A percentile compares a stretch with the other conserved stretches of the same genome.
These are phyloP conservation scores for Myoxocephalus aenaeus DNA, from an alignment of 2,797 vertebrate species.

Conservation along the genomic window DNA sequence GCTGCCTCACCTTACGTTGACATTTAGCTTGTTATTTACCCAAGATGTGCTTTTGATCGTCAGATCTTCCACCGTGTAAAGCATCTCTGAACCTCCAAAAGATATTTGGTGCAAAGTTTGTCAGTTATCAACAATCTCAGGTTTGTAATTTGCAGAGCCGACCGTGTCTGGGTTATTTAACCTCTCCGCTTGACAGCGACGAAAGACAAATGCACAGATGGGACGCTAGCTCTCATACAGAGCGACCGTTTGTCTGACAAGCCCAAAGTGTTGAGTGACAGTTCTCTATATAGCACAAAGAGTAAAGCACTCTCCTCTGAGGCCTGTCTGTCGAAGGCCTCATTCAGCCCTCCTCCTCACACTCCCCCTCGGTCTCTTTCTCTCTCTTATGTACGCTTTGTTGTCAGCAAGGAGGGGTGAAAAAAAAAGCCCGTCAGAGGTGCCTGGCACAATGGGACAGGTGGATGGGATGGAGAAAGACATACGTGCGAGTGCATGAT, in stretches of 20 bases:
- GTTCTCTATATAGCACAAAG: constrained; percentile 46
- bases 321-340: constrained; percentile 47
- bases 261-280: constrained; percentile 51
- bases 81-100: constrained; percentile 15
- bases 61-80: not conserved
- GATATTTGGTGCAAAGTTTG: constrained; percentile 32
- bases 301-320: constrained; percentile 44
- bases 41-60: constrained; percentile 17
- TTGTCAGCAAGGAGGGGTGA: constrained; percentile 27
- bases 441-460: constrained; percentile 71
- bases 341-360: constrained; percentile 34
- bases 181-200: constrained; percentile 12
- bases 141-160: constrained; percentile 25
- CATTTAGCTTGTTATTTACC: constrained; percentile 8
- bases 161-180: constrained; percentile 33
- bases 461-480: constrained; percentile 73
- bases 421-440: constrained; percentile 60
- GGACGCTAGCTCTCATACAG: constrained; percentile 5
- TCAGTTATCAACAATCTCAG: constrained; percentile 2
- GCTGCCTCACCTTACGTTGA: constrained; percentile 15
- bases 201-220: constrained; percentile 32
- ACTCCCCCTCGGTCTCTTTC: constrained; percentile 15
- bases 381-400: constrained; percentile 54
- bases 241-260: constrained; percentile 36
- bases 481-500: constrained; percentile 42